Conservation (phyloP, 2,888 invertebrate species). For the Aelia acuminata region DNA sequence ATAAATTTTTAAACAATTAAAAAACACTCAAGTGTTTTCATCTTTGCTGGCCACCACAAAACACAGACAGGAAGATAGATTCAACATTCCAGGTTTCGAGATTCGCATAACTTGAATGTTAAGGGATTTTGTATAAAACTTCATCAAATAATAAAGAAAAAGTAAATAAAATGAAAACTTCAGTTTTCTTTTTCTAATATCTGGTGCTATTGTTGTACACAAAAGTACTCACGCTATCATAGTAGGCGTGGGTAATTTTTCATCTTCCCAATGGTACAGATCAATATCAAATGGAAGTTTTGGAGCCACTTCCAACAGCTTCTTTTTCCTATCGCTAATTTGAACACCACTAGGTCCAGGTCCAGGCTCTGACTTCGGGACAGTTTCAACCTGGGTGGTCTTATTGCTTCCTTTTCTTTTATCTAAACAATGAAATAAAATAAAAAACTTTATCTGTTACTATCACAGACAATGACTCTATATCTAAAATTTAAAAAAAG, state of each 20-base stretch:
- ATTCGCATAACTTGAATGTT: too few species aligned
- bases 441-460: too few species aligned
- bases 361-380: slow-evolving; percentile 3
- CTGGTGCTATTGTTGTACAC: too few species aligned
- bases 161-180: too few species aligned
- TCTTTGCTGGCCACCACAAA: too few species aligned
- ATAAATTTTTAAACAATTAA: too few species aligned
- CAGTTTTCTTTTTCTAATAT: too few species aligned
- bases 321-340: slow-evolving; percentile 68
- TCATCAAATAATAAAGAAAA: too few species aligned
- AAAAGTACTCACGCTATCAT: slow-evolving; percentile 69
- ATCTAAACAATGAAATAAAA: neutral
- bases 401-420: slow-evolving; percentile 59
- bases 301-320: slow-evolving; percentile 69
- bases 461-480: neutral
- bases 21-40: too few species aligned
- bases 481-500: neutral
- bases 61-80: too few species aligned
- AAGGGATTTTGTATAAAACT: too few species aligned
- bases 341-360: slow-evolving; percentile 25
- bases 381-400: neutral
- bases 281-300: slow-evolving; percentile 72
- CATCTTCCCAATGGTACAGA: slow-evolving; percentile 72
- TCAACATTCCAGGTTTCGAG: too few species aligned
- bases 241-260: slow-evolving; percentile 69